Base-by-base conservation (phyloP, 2,888 invertebrate species). In the Campoletis raptor region DNA sequence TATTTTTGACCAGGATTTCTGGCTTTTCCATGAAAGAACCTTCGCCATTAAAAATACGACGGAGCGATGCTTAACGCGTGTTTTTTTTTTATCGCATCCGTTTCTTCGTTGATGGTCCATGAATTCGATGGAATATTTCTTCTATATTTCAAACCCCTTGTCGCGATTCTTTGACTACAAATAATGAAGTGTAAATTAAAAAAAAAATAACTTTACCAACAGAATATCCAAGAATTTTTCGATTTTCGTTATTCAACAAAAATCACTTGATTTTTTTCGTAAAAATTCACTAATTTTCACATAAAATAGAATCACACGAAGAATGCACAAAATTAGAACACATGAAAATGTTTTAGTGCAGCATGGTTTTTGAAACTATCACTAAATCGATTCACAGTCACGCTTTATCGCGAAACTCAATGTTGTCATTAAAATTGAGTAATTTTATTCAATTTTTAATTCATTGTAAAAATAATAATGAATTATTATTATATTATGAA, bases 361-460 rank as follows among this genome's bases (percentile, higher is more conserved):
- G n/a, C 66, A n/a, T n/a, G 37, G n/a, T 12, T 24, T 9, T 24
- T 30, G 15, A 37, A 37, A 37, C 37, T 37, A n/a, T 9, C 66
- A n/a, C 24, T n/a, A 18, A n/a, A 66, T 9, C 37, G 36, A 72
- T 72, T 72, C 52, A 72, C 72, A 70, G 36, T 36, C 37, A n/a
- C 36, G 18, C 52, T 54, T 45, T 15, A 24, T 15, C 4, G 48
- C 36, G 9, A 21, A 72, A 36, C 10, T 37, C 1, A 15, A 24
- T 18, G 18, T 7, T n/a, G n/a, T 72, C 4, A 70, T 52, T 15
- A 61, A 61, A 61, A 30, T 15, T 15, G 5, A 61, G 15, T 30
- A 30, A 0, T 12, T 30, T 61, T 15, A 2, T 61, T 1, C 0
- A 61, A 30, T 10, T 61, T 30, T 61, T 15, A 18, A 15, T 30